Evolutionary conservation across 2,888 invertebrate genomes (phyloP).

Genomic region (Eilema caniola): DNA sequence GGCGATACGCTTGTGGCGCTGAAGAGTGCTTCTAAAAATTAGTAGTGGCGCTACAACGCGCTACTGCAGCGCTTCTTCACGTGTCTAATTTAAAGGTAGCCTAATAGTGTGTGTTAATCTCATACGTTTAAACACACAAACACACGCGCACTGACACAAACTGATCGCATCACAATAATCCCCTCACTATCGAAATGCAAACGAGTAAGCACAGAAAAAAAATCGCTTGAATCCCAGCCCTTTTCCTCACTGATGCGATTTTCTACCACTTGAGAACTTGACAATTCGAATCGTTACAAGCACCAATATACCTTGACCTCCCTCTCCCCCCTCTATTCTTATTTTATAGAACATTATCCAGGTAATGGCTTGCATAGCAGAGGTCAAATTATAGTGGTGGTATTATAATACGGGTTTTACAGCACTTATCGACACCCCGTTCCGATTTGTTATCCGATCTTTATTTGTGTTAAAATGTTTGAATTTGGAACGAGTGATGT

Average conservation of each 20-base stretch:
- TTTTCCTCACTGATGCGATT: slow-evolving; percentile 72
- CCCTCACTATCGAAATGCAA: slow-evolving; percentile 55
- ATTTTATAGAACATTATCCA: slow-evolving; percentile 16
- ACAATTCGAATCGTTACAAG: slow-evolving; percentile 62
- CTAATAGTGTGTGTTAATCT: slow-evolving; percentile 5
- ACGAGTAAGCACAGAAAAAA: slow-evolving; percentile 43
- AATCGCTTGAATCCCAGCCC: slow-evolving; percentile 45
- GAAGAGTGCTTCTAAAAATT: no score
- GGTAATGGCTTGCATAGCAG: slow-evolving; percentile 12
- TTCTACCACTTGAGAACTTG: slow-evolving; percentile 76
- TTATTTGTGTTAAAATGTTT: slow-evolving; percentile 67
- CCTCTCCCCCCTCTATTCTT: slow-evolving; percentile 2
- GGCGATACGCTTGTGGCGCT: no score
- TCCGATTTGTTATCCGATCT: slow-evolving; percentile 58
- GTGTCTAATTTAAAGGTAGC: no score
- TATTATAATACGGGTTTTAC: slow-evolving; percentile 58
- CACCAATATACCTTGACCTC: slow-evolving; percentile 46
- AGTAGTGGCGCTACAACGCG: no score
- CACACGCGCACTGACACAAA: slow-evolving; percentile 37
- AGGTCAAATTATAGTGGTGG: slow-evolving; percentile 45
- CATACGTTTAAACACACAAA: not conserved
- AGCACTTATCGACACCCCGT: slow-evolving; percentile 61
- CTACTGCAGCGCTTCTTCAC: no score
- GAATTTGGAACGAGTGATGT: slow-evolving; percentile 56
- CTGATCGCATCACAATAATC: slow-evolving; percentile 50